These are phyloP conservation scores for Dysdera silvatica DNA, from an alignment of 1,140 invertebrate genomes.

Conservation along the genomic window DNA sequence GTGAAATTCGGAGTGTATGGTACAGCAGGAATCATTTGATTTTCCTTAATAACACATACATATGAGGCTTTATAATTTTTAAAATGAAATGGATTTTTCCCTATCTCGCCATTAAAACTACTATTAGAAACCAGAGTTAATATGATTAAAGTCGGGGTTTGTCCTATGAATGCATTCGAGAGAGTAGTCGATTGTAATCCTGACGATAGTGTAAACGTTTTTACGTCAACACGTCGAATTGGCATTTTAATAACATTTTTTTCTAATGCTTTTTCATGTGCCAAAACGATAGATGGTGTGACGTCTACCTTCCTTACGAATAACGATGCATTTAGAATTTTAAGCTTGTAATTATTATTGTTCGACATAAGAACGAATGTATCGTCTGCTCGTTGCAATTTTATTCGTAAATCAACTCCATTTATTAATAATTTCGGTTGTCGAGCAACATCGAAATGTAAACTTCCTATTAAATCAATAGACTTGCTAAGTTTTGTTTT, in stretches of 20 bases:
- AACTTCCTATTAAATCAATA: neutral
- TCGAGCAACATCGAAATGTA: neutral
- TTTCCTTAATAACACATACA: neutral
- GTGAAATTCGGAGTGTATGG: neutral
- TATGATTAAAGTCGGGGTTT: neutral
- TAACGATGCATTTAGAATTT: neutral
- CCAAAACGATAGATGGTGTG: neutral
- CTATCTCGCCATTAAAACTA: neutral
- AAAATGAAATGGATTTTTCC: constrained; percentile 4
- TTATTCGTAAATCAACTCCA: neutral
- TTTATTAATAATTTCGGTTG: constrained; percentile 1
- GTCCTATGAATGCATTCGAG: neutral
- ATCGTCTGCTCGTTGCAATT: neutral
- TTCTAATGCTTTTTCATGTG: constrained; percentile 3
- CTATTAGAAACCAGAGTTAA: neutral
- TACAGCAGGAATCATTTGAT: neutral
- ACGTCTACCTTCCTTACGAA: constrained; percentile 2
- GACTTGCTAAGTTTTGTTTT: neutral
- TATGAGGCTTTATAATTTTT: neutral
- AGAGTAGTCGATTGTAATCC: neutral
- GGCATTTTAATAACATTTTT: neutral
- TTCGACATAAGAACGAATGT: neutral
- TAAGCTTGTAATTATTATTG: neutral
- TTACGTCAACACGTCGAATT: neutral
- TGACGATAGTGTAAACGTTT: neutral